phyloP scores from a whole-genome alignment of 2,113 vertebrate genomes.

The Cephalopterus ornatus region DNA sequence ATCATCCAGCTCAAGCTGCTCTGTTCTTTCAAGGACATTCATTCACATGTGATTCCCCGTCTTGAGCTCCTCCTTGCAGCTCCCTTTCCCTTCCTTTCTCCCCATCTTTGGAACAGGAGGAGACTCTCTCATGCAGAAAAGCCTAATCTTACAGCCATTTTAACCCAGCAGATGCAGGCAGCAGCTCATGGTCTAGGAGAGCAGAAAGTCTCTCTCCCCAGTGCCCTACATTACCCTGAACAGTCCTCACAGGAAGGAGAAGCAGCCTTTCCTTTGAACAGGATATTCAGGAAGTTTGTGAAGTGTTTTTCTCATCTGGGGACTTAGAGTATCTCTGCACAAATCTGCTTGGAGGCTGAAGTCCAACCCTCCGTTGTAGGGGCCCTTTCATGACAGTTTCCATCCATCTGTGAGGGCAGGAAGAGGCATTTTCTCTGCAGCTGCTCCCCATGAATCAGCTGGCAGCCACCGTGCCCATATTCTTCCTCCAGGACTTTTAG shows the following conservation, averaged over 20 bases:
- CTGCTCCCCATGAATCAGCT: slow-evolving; percentile 23
- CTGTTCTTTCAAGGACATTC: background rate
- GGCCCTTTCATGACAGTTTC: background rate
- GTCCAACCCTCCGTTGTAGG: background rate
- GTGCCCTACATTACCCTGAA: background rate
- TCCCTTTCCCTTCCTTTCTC: background rate
- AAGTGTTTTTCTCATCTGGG: background rate
- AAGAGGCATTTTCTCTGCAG: slow-evolving; percentile 8
- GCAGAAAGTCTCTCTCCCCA: background rate
- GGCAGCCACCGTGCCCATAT: background rate
- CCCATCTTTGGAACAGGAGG: background rate
- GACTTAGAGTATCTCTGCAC: background rate
- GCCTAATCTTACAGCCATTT: background rate
- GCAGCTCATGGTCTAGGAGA: background rate
- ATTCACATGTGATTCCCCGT: background rate
- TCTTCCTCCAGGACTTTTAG: background rate
- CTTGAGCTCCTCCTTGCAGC: background rate
- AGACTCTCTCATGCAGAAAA: background rate
- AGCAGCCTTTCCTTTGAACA: background rate
- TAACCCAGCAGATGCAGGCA: background rate
- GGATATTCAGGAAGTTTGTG: background rate
- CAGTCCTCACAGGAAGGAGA: background rate
- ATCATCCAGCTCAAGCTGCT: background rate
- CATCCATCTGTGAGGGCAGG: slow-evolving; percentile 23
- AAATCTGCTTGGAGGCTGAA: slow-evolving; percentile 16